Base-by-base conservation (phyloP, 2,797 vertebrate genomes). In the Arvicola amphibius region DNA sequence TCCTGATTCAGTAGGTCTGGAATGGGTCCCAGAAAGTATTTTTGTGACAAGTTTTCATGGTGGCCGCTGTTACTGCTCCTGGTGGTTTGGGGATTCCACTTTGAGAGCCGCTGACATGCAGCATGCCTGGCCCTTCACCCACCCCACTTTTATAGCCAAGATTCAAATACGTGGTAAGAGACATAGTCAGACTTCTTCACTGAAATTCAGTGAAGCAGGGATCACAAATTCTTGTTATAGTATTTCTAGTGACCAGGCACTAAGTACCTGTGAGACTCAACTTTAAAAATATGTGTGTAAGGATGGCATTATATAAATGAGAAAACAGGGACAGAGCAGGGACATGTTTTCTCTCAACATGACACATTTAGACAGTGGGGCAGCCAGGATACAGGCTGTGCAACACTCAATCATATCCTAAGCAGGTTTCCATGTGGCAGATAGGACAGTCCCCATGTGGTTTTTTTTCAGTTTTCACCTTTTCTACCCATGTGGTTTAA, bases 181-280 rank as follows among this genome's bases (percentile, higher is more conserved):
- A 69, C 16, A 53, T 84, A 53, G 80, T 40, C n/a, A 96, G 53
- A 88, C n/a, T 90, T 74, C 14, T 37, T 93, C 84, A n/a, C n/a
- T 88, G 80, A 94, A 95, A 88, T 96, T 95, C 40, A 74, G 16
- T 91, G 51, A 94, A 91, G 23, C 48, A 90, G 32, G 43, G 63
- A 92, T 91, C 2, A 78, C 51, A 51, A 78, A 77, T 92, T 43
- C 21, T 89, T 96, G 48, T 32, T 88, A 88, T 59, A 84, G 77
- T 94, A 83, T 43, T 95, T 88, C 73, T 29, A 88, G 94, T 34
- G 40, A 43, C 69, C 34, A 88, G 74, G 27, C 67, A 86, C 61
- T 37, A 79, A 71, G 32, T 43, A 67, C 13, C 73, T 9, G 4
- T 88, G 87, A 94, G 40, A 83, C 0, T 48, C 83, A 91, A 90